These are phyloP conservation scores for Hormaphis cornu DNA, from an alignment of 1,140 invertebrate species.

Conservation along the genomic window DNA sequence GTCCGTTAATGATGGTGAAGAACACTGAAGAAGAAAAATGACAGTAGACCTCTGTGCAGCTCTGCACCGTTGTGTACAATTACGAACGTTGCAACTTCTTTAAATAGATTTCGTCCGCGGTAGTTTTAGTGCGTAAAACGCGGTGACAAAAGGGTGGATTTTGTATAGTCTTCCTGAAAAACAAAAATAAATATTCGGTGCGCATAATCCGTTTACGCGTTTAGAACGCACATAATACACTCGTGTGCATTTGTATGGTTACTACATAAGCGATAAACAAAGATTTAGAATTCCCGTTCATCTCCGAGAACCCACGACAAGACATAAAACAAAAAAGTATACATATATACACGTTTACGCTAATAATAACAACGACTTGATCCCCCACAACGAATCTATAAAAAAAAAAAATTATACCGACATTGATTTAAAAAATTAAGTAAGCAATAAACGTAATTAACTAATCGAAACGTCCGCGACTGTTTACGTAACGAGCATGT, in stretches of 20 bases:
- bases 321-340: no score
- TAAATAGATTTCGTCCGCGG: constrained; percentile 18
- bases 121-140: not conserved
- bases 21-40: constrained; percentile 2
- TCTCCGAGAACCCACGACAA: no score
- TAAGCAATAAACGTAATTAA: no score
- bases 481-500: no score
- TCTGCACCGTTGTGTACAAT: not conserved
- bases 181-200: constrained; percentile 25
- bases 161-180: constrained; percentile 16
- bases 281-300: constrained; percentile 2
- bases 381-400: no score
- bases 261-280: not conserved
- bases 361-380: no score
- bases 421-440: no score
- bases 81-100: constrained; percentile 10
- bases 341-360: no score
- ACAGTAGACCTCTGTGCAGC: not conserved
- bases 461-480: no score
- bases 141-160: constrained; percentile 24
- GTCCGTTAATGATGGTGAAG: not conserved
- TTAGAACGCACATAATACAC: not conserved
- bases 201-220: constrained; percentile 19
- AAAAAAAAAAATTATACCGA: no score
- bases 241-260: constrained; percentile 18